Base-by-base conservation (phyloP, 1,140 invertebrate species). In the Microvelia longipes region DNA sequence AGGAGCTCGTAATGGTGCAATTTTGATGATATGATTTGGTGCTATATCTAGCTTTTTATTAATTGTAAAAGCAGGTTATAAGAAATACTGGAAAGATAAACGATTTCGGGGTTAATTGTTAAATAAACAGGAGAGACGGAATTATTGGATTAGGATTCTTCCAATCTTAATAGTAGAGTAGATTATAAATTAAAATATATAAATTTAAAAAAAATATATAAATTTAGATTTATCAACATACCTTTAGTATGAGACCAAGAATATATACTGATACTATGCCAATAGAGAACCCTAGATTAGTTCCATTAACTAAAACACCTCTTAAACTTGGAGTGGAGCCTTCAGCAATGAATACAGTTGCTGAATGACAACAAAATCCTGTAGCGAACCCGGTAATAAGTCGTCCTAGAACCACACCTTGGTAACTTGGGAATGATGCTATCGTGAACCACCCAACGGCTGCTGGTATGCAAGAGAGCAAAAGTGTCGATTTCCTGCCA, bases 261-360 rank as follows among this genome's bases (percentile, higher is more conserved):
- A 82, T 77, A 71, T 88, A 88, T 0, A 87, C 82, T 0, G 85
- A 72, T 0, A 86, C 76, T 29, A 87, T 82, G 0, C 86, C 86
- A 19, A 80, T 60, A n/a, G 85, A 83, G 29, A 87, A 85, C 0
- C 80, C 78, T 2, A 87, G 78, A 5, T 85, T 85, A 13, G 83
- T 83, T 77, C 85, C 86, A 2, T 85, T 84, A 25, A 85, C 82
- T 27, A 88, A 79, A 2, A 82, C 81, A 0, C 85, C 82, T 68
- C 87, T 76, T 68, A 83, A 77, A 28, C 80, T 80, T 0, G 83
- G 78, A 11, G 80, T 80, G 2, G 85, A 80, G 11, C 86, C 80
- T 77, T 88, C 87, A 0, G 84, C 85, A 13, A 83, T 79, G 73
- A 87, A 88, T 5, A 88, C 84, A 0, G 85, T 83, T 0, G 84